Evolutionary conservation across 2,113 vertebrate species (phyloP).

Genomic region (Pteropus alecto): DNA sequence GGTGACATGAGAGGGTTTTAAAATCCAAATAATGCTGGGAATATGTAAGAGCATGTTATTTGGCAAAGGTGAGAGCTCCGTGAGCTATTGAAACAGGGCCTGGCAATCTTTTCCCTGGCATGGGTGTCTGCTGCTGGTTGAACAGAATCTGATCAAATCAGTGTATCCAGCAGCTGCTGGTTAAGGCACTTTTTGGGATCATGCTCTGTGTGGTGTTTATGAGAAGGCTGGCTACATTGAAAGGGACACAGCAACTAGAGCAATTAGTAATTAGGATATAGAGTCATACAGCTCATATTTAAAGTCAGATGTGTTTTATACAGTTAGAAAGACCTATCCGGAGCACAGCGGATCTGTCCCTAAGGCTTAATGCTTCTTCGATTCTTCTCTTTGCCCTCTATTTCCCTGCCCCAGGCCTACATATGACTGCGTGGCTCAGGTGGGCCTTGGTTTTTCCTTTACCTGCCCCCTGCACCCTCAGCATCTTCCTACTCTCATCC

Average conservation of each 20-base stretch:
- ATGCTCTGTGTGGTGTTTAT: neutral
- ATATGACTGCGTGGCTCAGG: neutral
- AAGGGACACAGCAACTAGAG: neutral
- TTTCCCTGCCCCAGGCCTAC: too few relatives aligned
- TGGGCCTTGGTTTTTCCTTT: neutral
- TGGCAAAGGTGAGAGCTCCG: neutral
- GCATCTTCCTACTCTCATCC: neutral
- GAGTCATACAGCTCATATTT: neutral
- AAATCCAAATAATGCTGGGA: conserved; percentile 28
- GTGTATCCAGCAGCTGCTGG: conserved; percentile 27
- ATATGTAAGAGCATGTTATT: conserved; percentile 29
- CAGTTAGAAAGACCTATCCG: neutral
- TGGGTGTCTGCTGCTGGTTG: neutral
- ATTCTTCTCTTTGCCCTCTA: neutral
- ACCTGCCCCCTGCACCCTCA: too few relatives aligned
- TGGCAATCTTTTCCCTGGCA: neutral
- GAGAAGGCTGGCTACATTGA: neutral
- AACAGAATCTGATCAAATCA: neutral
- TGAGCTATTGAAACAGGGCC: conserved; percentile 11
- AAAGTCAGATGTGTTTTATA: neutral
- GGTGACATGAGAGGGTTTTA: conserved; percentile 10
- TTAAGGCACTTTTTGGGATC: conserved; percentile 2
- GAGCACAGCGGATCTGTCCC: neutral
- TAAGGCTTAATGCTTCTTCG: neutral
- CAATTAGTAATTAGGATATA: neutral